Base-by-base conservation (phyloP, 2,113 vertebrate genomes). In the Campylomormyrus numenius region DNA sequence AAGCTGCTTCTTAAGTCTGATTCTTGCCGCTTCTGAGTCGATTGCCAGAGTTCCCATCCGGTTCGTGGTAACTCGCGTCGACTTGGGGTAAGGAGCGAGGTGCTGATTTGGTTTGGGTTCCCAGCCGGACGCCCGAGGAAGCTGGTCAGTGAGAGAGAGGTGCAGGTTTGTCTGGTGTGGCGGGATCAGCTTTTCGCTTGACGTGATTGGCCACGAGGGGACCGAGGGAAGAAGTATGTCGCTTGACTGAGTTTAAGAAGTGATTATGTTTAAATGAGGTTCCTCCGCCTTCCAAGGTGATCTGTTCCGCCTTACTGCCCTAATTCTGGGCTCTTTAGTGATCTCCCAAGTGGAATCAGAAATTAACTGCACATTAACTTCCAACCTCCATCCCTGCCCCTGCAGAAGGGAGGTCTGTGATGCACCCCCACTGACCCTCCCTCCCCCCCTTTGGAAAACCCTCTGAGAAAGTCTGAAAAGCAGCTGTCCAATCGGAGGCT, bases 261-360 rank as follows among this genome's bases (percentile, higher is more conserved):
- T 89, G 86, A 74, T 89, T 74, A 83, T 52, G 31, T 53, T 91
- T 83, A 13, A 74, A 48, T 52, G 45, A 52, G 83, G 90, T 80
- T 27, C 48, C 84, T 88, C 17, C 85, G 80, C 89, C 89, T 91
- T 84, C 93, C 74, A 94, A 93, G 92, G 91, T 93, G 92, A 93
- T 92, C 91, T 90, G 62, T 66, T 92, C 66, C 31, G 62, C 88
- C 85, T 93, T 89, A 91, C 90, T 94, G 93, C 52, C 91, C 91
- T 89, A 93, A 86, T 92, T 94, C 91, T 70, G 88, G 83, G 27
- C 53, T 93, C 70, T 88, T 90, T 66, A 80, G 90, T 91, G 93
- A 92, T 93, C 92, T 93, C 92, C 90, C 92, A 15, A 89, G 84
- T 91, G 93, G 89, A 88, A 92, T 92, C 89, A 56, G 74, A 77